Base-by-base conservation (phyloP, 2,113 vertebrate species). In the Sardina pilchardus region DNA sequence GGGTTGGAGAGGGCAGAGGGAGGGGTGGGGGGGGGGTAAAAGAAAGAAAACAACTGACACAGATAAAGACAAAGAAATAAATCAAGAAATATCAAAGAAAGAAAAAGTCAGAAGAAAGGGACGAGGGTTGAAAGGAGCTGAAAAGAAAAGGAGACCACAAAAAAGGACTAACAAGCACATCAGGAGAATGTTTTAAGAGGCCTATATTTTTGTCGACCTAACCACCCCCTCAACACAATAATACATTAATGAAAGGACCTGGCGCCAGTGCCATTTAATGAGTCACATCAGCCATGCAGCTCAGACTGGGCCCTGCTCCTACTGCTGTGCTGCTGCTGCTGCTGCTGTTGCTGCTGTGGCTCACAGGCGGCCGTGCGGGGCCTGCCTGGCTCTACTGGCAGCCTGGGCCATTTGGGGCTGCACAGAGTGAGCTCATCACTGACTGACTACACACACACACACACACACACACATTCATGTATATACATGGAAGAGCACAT, bases 211-310 rank as follows among this genome's bases (percentile, higher is more conserved):
- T 36, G 71, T 30, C 71, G 10, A 78, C 12, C 34, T 34, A 17
- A 36, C 30, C 71, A 78, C n/a, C n/a, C 63, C 90, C 87, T 87
- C 91, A 93, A 94, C 92, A 93, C 92, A 93, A 93, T 93, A 92
- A 94, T 93, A 91, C 94, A 94, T 94, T 95, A 93, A 94, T 94
- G 71, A 93, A 94, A 94, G 89, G 87, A 93, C 91, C 93, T 93
- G 94, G 94, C 94, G 91, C 94, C 94, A 93, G 91, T 81, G 88
- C 90, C 91, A 94, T 94, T 95, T 95, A 95, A 95, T 95, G 93
- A 95, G 93, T 93, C 94, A 93, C 93, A 94, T 93, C 93, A 93
- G 92, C 91, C 89, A 34, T 78, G 71, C 71, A 34, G 71, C 34
- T 16, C 71, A 78, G 30, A 78, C 71, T 78, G 34, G 71, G 71